Conservation (phyloP, 1,140 invertebrate species). For the Magallana ariakensis region DNA sequence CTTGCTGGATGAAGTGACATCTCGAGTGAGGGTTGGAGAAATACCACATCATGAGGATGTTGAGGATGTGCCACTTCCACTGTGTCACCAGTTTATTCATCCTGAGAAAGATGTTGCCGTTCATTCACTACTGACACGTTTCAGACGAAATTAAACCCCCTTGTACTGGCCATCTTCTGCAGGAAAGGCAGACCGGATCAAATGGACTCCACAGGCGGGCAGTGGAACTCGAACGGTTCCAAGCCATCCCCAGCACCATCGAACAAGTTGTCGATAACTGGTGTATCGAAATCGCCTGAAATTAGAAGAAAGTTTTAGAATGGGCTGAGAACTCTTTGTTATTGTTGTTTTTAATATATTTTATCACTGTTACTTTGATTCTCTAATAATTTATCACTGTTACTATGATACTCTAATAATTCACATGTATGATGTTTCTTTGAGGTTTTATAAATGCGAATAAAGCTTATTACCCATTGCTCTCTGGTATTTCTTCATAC, state of each 20-base stretch:
- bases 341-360: too few species aligned
- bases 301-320: not conserved
- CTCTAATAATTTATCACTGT: too few species aligned
- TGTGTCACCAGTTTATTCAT: slow-evolving; percentile 16
- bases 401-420: too few species aligned
- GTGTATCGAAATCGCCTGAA: slow-evolving; percentile 46
- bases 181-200: slow-evolving; percentile 38
- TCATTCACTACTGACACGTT: not conserved
- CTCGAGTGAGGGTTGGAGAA: not conserved
- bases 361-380: too few species aligned
- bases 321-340: too few species aligned
- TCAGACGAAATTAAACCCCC: not conserved
- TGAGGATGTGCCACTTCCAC: slow-evolving; percentile 36
- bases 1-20: not conserved
- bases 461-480: too few species aligned
- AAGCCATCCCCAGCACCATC: slow-evolving; percentile 45
- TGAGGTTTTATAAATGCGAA: too few species aligned
- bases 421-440: too few species aligned
- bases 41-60: not conserved
- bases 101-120: not conserved
- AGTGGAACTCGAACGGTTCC: slow-evolving; percentile 38
- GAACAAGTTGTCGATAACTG: slow-evolving; percentile 41
- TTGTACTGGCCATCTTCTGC: not conserved
- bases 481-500: slow-evolving; percentile 27
- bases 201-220: slow-evolving; percentile 40